A percentile compares a stretch with the other conserved stretches of the same genome.
Conservation (phyloP, 2,888 invertebrate species). For the Euclidia mi region DNA sequence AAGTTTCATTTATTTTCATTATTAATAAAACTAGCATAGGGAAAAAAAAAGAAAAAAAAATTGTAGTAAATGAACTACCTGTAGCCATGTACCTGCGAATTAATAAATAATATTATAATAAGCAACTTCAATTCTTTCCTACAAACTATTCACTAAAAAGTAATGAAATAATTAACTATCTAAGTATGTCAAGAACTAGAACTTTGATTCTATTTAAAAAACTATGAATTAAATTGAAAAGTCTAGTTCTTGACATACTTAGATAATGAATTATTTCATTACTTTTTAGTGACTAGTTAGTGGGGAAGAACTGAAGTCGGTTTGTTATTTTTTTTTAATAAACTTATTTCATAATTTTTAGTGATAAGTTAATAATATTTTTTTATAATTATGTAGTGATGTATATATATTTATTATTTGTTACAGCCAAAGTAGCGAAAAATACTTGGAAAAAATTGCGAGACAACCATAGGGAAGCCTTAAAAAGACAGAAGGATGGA, state of each 20-base stretch:
- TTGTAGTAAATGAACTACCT: slow-evolving; percentile 1
- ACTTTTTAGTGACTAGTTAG: slow-evolving; percentile 10
- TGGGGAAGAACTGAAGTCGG: slow-evolving; percentile 16
- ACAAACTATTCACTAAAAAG: slow-evolving; percentile 16
- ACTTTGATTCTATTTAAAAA: slow-evolving; percentile 23
- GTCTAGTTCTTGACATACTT: slow-evolving; percentile 24
- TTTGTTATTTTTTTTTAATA: slow-evolving; percentile 18
- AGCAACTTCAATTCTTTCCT: slow-evolving; percentile 23
- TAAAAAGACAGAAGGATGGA: slow-evolving; percentile 33
- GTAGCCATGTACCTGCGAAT: slow-evolving; percentile 21
- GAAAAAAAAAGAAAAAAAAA: too few relatives aligned
- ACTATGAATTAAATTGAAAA: slow-evolving; percentile 27
- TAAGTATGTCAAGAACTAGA: slow-evolving; percentile 3
- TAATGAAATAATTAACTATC: background rate
- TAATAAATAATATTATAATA: slow-evolving; percentile 26
- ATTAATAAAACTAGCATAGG: too few relatives aligned
- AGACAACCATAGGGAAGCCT: slow-evolving; percentile 34
- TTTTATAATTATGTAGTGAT: slow-evolving; percentile 25
- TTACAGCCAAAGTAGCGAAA: slow-evolving; percentile 30
- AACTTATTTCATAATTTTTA: slow-evolving; percentile 22
- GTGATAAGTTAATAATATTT: slow-evolving; percentile 4
- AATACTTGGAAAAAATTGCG: slow-evolving; percentile 31
- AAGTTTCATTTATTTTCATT: too few relatives aligned
- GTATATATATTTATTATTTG: slow-evolving; percentile 14
- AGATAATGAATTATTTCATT: slow-evolving; percentile 20